Conservation (phyloP, 1,140 invertebrate genomes). For the Harpegnathos saltator region DNA sequence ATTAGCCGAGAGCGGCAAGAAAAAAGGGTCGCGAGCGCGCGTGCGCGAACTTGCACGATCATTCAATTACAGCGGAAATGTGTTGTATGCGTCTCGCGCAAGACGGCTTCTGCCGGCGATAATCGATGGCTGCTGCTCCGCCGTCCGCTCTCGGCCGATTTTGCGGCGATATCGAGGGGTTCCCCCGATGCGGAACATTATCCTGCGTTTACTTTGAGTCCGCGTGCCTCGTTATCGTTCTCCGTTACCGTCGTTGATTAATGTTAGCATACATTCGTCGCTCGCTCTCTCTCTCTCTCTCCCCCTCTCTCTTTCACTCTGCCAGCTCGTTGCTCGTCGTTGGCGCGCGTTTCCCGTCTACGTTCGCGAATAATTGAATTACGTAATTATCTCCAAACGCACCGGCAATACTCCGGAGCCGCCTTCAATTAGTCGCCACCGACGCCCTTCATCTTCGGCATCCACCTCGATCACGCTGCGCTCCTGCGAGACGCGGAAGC, state of each 20-base stretch:
- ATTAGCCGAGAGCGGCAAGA: conserved; percentile 12
- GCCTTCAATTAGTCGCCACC: conserved; percentile 65
- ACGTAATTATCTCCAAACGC: conserved; percentile 72
- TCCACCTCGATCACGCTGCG: conserved; percentile 21
- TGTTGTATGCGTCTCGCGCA: not conserved
- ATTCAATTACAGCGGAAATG: conserved; percentile 4
- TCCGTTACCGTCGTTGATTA: conserved; percentile 48
- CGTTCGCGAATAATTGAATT: conserved; percentile 70
- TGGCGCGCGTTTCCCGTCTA: conserved; percentile 38
- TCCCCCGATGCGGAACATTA: conserved; percentile 33
- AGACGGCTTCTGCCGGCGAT: conserved; percentile 4
- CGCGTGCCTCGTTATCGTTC: conserved; percentile 47
- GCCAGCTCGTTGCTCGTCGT: conserved; percentile 21
- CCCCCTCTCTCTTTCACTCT: not conserved
- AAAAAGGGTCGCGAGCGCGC: not conserved
- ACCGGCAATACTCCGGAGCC: conserved; percentile 60
- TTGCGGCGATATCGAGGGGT: conserved; percentile 18
- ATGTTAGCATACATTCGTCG: conserved; percentile 40
- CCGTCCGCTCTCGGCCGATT: conserved; percentile 4
- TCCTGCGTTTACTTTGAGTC: conserved; percentile 44
- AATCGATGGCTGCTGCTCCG: not conserved
- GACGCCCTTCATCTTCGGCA: conserved; percentile 38
- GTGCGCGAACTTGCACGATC: not conserved
- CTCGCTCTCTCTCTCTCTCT: conserved; percentile 38
- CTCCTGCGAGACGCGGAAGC: conserved; percentile 9